A percentile compares a stretch with the other conserved stretches of the same genome.
Evolutionary conservation across 2,888 invertebrate genomes (phyloP).

Genomic region (Leuctra nigra): DNA sequence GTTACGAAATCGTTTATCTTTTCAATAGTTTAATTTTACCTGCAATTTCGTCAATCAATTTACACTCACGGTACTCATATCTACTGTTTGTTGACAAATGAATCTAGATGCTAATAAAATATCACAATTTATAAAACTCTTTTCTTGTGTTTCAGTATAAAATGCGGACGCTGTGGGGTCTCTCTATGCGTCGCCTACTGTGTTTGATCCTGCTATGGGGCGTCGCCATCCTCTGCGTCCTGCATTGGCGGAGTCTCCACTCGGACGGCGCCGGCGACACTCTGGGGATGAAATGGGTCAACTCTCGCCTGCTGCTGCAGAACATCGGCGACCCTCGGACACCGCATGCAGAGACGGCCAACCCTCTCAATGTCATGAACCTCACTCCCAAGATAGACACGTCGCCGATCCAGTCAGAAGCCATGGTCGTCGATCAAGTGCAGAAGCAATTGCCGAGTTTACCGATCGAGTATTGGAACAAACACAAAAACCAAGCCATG

Average conservation of each 20-base stretch:
- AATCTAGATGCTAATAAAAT: too few relatives aligned
- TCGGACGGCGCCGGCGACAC: slow-evolving; percentile 38
- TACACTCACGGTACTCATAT: too few relatives aligned
- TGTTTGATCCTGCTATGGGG: slow-evolving; percentile 33
- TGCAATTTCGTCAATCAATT: too few relatives aligned
- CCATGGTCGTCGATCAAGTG: slow-evolving; percentile 68
- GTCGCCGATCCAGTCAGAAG: slow-evolving; percentile 58
- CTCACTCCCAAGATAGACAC: slow-evolving; percentile 54
- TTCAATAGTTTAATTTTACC: too few relatives aligned
- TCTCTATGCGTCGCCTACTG: slow-evolving; percentile 30
- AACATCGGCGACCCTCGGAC: slow-evolving; percentile 40
- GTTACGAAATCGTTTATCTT: too few relatives aligned
- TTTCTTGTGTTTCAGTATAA: too few relatives aligned
- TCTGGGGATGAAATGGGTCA: slow-evolving; percentile 36
- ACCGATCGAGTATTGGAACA: slow-evolving; percentile 80
- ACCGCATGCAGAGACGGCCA: slow-evolving; percentile 39
- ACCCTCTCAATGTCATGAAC: slow-evolving; percentile 41
- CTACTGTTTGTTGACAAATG: too few relatives aligned
- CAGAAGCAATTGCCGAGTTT: slow-evolving; percentile 74
- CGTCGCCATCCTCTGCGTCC: slow-evolving; percentile 32
- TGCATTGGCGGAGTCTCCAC: slow-evolving; percentile 33
- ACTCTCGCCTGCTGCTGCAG: slow-evolving; percentile 47
- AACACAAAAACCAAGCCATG: slow-evolving; percentile 65
- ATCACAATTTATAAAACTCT: too few relatives aligned
- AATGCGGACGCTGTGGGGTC: not conserved